Evolutionary conservation across 2,888 invertebrate genomes (phyloP).

Genomic region (Terebella lapidaria): DNA sequence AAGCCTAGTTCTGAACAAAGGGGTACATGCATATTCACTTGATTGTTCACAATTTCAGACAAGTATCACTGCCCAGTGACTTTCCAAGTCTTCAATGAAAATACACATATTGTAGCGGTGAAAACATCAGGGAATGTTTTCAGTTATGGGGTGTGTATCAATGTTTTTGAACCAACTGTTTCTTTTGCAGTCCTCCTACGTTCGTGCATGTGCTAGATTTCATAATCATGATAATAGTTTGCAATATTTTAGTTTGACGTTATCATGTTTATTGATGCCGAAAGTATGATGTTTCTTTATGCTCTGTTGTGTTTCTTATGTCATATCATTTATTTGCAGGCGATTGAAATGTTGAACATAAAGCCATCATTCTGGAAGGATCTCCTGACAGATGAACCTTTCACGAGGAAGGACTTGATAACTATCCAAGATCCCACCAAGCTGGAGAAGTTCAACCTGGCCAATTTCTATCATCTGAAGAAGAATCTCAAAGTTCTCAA

Average conservation of each 20-base stretch:
- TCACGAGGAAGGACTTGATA: slow-evolving; percentile 83
- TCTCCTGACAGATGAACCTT: slow-evolving; percentile 82
- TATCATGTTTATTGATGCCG: too few relatives aligned
- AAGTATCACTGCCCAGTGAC: slow-evolving; percentile 90
- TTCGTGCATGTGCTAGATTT: too few relatives aligned
- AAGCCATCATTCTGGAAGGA: slow-evolving; percentile 91
- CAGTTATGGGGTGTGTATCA: slow-evolving; percentile 67
- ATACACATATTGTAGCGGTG: slow-evolving; percentile 87
- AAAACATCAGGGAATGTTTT: slow-evolving; percentile 91
- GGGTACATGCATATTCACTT: too few relatives aligned
- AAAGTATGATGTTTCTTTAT: too few relatives aligned
- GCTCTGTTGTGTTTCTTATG: too few relatives aligned
- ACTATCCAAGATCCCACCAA: slow-evolving; percentile 81
- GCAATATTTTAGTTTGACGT: too few relatives aligned
- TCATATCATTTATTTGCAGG: too few relatives aligned
- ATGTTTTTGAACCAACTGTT: too few relatives aligned
- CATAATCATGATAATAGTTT: too few relatives aligned
- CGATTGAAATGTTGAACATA: slow-evolving; percentile 90
- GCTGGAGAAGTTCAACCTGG: slow-evolving; percentile 89
- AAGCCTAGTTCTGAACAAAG: too few relatives aligned
- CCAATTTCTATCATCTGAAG: slow-evolving; percentile 87
- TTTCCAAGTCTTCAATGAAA: slow-evolving; percentile 86
- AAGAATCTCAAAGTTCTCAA: slow-evolving; percentile 82
- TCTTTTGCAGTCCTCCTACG: too few relatives aligned
- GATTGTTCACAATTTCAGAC: slow-evolving; percentile 50